These are phyloP conservation scores for Leptosomus discolor DNA, from an alignment of 2,113 vertebrate species.

Conservation along the genomic window DNA sequence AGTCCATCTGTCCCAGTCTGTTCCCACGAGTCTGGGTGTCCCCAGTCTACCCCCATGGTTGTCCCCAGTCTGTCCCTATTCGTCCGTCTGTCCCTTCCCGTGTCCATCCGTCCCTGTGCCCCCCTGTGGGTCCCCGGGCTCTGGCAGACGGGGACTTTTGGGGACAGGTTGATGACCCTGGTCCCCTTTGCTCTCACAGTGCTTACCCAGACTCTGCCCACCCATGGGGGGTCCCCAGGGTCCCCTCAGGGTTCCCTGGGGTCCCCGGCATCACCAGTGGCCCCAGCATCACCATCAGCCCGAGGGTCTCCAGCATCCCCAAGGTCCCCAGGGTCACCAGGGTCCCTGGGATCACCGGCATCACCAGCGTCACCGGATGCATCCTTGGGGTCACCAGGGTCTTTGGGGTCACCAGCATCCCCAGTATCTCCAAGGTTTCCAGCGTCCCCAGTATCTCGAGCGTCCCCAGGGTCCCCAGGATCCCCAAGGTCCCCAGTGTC, in stretches of 20 bases:
- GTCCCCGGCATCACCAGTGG: neutral
- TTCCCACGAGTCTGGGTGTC: neutral
- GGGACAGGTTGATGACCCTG: rapidly evolving
- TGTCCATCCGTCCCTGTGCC: neutral
- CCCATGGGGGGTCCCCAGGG: neutral
- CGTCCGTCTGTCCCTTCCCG: neutral
- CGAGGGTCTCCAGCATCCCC: neutral
- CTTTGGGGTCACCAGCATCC: neutral
- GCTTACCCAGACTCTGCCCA: neutral
- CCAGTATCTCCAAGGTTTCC: neutral
- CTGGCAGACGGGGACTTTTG: neutral
- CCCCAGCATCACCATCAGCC: neutral
- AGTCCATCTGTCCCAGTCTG: neutral
- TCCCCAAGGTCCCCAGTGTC: neutral
- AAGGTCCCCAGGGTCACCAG: neutral
- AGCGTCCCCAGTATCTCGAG: neutral
- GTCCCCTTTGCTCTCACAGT: neutral
- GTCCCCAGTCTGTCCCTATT: neutral
- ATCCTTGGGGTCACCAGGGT: neutral
- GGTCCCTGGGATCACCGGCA: neutral
- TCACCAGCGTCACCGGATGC: neutral
- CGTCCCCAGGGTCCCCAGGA: neutral
- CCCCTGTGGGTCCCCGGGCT: neutral
- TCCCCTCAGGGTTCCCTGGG: neutral
- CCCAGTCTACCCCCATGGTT: neutral